Base-by-base conservation (phyloP, 1,140 invertebrate genomes). In the Eurosta solidaginis region DNA sequence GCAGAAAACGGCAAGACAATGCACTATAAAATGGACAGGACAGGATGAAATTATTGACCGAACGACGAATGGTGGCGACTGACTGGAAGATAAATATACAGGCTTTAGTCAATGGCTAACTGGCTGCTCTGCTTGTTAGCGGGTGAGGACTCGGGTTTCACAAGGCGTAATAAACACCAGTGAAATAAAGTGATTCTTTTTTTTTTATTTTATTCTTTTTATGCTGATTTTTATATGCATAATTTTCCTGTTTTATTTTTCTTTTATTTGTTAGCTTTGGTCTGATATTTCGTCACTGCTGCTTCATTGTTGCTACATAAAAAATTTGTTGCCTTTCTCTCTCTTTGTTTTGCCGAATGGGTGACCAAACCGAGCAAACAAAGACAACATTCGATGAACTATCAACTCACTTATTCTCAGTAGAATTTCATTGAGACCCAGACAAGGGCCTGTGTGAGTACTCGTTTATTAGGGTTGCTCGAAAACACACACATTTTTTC, bases 161-260 rank as follows among this genome's bases (percentile, higher is more conserved):
- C 3, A n/a, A 2, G 59, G 3, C 33, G 59, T 33, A 52, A 36
- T 74, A 74, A 74, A 47, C 44, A 74, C 40, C 73, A 45, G 75
- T 76, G 75, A 52, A 76, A 76, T 76, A 47, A 76, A 76, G 80
- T 85, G 84, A 85, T 85, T 83, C 84, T 82, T 85, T 85, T 85
- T 85, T 80, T 85, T 83, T 82, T 29, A 25, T 59, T 78, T 81
- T 83, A 45, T 9, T 75, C 27, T 54, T 77, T 40, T 77, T 54
- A 33, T 50, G 42, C 20, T 52, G 42, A 40, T 25, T 77, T 77
- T 68, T 68, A 20, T 68, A 20, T 68, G 6, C 6, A 22, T 27
- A 68, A n/a, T 25, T 54, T 54, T 54, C 12, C 22, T 75, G 33
- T 75, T 75, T 49, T 75, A 47, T 75, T 22, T 36, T 74, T 9